These are phyloP conservation scores for Aphrocallistes beatrix DNA, from an alignment of 37 sponge, comb jelly and placozoan species.

Conservation along the genomic window DNA sequence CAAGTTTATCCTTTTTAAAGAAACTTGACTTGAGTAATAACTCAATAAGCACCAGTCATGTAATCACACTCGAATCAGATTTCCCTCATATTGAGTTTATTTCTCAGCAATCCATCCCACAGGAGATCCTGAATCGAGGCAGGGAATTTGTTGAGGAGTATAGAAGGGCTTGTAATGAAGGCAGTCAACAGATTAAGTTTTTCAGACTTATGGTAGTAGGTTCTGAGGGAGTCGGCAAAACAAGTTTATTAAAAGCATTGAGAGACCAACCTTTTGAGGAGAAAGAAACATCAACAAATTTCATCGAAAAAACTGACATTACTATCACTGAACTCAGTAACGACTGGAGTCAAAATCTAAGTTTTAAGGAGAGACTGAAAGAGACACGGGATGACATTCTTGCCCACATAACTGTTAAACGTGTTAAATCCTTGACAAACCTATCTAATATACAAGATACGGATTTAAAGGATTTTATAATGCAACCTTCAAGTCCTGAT, in stretches of 20 bases:
- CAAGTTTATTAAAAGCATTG: background rate
- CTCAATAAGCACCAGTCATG: background rate
- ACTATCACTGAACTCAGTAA: conserved; percentile 5
- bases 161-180: background rate
- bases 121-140: background rate
- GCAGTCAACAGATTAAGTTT: conserved; percentile 4
- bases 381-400: background rate
- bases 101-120: background rate
- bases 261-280: conserved; percentile 3
- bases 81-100: background rate
- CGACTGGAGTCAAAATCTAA: conserved; percentile 13
- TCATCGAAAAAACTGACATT: conserved; percentile 17
- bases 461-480: background rate
- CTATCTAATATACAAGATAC: background rate
- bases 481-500: background rate
- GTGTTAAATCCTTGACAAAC: background rate
- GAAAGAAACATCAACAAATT: background rate
- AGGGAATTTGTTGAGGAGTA: background rate
- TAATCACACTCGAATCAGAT: background rate
- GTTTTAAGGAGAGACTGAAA: background rate
- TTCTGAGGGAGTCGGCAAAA: background rate
- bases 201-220: background rate
- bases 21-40: conserved; percentile 2
- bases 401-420: conserved; percentile 16
- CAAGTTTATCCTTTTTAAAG: background rate